Evolutionary conservation across 2,888 invertebrate species (phyloP).

Genomic region (Gisinianus flammeolus): DNA sequence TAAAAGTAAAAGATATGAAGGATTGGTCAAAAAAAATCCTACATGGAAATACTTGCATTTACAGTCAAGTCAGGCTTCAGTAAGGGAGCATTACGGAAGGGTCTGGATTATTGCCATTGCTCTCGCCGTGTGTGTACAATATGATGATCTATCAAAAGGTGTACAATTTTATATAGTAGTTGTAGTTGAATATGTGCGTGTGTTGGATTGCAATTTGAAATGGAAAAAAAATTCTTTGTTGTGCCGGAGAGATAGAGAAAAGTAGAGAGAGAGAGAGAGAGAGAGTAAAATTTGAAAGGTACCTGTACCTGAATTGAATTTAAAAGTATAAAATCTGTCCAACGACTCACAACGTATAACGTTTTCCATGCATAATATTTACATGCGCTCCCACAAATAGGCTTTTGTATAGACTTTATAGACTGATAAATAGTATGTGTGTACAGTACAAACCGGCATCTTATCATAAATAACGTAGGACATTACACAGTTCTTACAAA

Average conservation of each 20-base stretch:
- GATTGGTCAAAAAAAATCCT: background rate
- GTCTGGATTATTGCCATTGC: constrained; percentile 1
- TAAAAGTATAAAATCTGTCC: constrained; percentile 1
- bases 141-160: background rate
- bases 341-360: background rate
- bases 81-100: constrained; percentile 24
- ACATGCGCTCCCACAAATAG: too few relatives aligned
- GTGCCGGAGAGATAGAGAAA: too few relatives aligned
- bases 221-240: constrained; percentile 14
- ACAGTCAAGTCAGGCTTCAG: constrained; percentile 3
- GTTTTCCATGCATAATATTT: too few relatives aligned
- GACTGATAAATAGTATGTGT: too few relatives aligned
- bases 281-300: background rate
- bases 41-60: too few relatives aligned
- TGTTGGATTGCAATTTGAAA: constrained; percentile 29
- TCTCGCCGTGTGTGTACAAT: background rate
- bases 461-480: too few relatives aligned
- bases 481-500: too few relatives aligned
- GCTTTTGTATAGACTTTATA: too few relatives aligned
- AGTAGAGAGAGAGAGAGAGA: background rate
- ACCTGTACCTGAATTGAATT: constrained; percentile 27
- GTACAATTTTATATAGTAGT: background rate
- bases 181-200: constrained; percentile 2
- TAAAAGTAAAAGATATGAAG: background rate
- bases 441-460: too few relatives aligned